These are phyloP conservation scores for human (Homo sapiens) DNA, from an alignment of 2,113 vertebrate genomes.

Conservation along the genomic window GRCh38 chr1:235499501-235500000, in stretches of 20 bases:
- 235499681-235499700: neutral
- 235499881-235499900: neutral
- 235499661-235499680: neutral
- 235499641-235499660: neutral
- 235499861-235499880: neutral
- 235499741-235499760: neutral
- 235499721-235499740: neutral
- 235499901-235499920: neutral
- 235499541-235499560: neutral
- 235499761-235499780: neutral
- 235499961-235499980: neutral
- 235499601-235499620: neutral
- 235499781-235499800: neutral
- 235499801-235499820: neutral
- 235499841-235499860: neutral
- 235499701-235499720: neutral
- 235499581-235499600: neutral
- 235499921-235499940: neutral
- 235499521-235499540: neutral
- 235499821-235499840: neutral
- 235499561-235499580: neutral
- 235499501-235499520: neutral
- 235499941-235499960: neutral
- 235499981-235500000: neutral
- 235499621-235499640: neutral